phyloP scores from a whole-genome alignment of 2,888 invertebrate species.

The Chloromyia formosa region DNA sequence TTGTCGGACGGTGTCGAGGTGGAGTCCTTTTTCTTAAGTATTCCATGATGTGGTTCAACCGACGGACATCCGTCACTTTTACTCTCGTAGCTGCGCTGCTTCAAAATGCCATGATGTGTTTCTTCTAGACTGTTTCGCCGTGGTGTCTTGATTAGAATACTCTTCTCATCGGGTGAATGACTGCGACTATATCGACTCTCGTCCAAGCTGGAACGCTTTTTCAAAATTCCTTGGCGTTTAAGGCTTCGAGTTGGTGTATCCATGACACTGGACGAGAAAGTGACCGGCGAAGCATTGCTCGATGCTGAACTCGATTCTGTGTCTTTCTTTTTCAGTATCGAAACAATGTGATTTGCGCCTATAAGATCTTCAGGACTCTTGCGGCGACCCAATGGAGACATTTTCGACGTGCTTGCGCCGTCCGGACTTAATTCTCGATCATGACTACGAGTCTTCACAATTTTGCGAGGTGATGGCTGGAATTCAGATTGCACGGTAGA shows the following conservation, averaged over 20 bases:
- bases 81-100: slow-evolving; percentile 76
- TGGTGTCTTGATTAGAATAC: slow-evolving; percentile 61
- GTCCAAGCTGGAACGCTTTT: slow-evolving; percentile 84
- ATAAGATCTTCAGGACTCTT: slow-evolving; percentile 65
- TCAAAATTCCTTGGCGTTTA: slow-evolving; percentile 80
- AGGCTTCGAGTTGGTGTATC: slow-evolving; percentile 71
- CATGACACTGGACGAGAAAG: slow-evolving; percentile 80
- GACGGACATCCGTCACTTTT: slow-evolving; percentile 72
- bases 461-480: slow-evolving; percentile 52
- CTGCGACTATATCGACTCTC: slow-evolving; percentile 67
- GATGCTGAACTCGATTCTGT: slow-evolving; percentile 64
- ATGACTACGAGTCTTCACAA: slow-evolving; percentile 55
- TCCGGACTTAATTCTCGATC: slow-evolving; percentile 54
- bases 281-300: slow-evolving; percentile 75
- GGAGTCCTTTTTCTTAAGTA: slow-evolving; percentile 71
- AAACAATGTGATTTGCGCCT: slow-evolving; percentile 67
- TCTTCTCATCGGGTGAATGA: slow-evolving; percentile 63
- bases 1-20: slow-evolving; percentile 63
- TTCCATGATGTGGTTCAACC: slow-evolving; percentile 75
- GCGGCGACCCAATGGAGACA: slow-evolving; percentile 58
- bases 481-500: not conserved
- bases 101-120: slow-evolving; percentile 75
- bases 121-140: slow-evolving; percentile 63
- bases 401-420: slow-evolving; percentile 49
- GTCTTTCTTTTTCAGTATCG: slow-evolving; percentile 76